These are phyloP conservation scores for Amphiprion clarkii DNA, from an alignment of 2,797 vertebrate species.

Conservation along the genomic window DNA sequence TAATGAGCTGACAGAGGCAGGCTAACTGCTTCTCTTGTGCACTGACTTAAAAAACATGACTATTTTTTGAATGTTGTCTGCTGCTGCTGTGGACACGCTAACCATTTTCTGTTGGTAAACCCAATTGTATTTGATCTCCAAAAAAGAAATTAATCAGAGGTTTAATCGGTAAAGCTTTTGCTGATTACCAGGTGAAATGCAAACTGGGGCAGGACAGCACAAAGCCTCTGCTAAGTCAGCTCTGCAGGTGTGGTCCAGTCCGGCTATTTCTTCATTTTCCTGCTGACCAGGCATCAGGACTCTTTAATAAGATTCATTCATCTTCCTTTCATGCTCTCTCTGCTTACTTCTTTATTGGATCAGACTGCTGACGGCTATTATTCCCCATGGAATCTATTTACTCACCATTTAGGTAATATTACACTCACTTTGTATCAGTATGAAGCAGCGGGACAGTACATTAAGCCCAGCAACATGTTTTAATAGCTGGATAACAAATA, in stretches of 20 bases:
- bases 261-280: slow-evolving; percentile 65
- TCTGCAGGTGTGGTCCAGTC: slow-evolving; percentile 41
- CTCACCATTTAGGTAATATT: slow-evolving; percentile 66
- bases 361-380: slow-evolving; percentile 66
- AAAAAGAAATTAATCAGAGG: slow-evolving; percentile 11
- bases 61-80: neutral
- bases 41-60: neutral
- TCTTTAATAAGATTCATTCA: slow-evolving; percentile 77
- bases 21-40: neutral
- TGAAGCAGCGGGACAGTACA: slow-evolving; percentile 45
- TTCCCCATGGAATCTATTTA: slow-evolving; percentile 72
- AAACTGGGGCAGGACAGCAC: slow-evolving; percentile 9
- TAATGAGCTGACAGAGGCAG: too few species aligned
- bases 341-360: slow-evolving; percentile 69
- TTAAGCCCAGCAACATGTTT: slow-evolving; percentile 49
- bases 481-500: slow-evolving; percentile 55
- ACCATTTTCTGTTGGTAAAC: neutral
- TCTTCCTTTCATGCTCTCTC: slow-evolving; percentile 61
- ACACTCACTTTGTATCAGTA: slow-evolving; percentile 58
- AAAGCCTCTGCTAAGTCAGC: slow-evolving; percentile 7
- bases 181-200: slow-evolving; percentile 45
- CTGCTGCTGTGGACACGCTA: neutral
- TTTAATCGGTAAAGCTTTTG: slow-evolving; percentile 19
- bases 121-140: slow-evolving; percentile 16
- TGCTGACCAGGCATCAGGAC: slow-evolving; percentile 71